phyloP scores from a whole-genome alignment of 2,113 vertebrate genomes.

The Aix galericulata region DNA sequence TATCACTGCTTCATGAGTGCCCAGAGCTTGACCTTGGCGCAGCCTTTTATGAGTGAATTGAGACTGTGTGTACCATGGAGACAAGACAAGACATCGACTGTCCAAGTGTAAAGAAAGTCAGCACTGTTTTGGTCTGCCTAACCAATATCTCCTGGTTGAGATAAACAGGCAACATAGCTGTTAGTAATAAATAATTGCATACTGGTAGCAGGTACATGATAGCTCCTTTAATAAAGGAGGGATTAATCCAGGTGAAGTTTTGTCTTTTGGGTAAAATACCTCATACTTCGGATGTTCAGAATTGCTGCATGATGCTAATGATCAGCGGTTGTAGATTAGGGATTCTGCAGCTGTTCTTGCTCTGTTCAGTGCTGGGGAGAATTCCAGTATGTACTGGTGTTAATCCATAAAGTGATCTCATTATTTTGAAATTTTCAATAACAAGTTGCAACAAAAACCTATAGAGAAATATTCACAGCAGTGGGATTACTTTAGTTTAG shows the following conservation, averaged over 20 bases:
- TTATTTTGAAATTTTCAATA: background rate
- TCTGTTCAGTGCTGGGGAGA: background rate
- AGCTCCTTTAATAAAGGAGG: background rate
- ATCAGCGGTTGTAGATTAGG: background rate
- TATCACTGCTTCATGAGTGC: background rate
- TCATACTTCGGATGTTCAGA: background rate
- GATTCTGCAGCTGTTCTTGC: background rate
- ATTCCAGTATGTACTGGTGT: background rate
- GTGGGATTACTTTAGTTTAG: background rate
- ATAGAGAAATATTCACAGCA: background rate
- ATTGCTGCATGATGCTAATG: background rate
- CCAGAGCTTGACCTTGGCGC: background rate
- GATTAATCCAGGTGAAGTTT: background rate
- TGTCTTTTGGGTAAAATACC: background rate
- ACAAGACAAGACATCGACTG: background rate
- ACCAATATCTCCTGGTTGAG: background rate
- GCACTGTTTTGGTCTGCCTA: background rate
- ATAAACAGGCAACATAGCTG: background rate
- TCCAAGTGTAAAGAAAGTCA: background rate
- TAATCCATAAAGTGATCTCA: background rate
- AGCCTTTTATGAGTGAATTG: background rate
- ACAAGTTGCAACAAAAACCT: background rate
- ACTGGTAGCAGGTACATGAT: accelerated
- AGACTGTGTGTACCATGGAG: background rate
- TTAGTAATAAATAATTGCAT: background rate